Conservation (phyloP, 2,113 vertebrate genomes). For the Barnardius zonarius region DNA sequence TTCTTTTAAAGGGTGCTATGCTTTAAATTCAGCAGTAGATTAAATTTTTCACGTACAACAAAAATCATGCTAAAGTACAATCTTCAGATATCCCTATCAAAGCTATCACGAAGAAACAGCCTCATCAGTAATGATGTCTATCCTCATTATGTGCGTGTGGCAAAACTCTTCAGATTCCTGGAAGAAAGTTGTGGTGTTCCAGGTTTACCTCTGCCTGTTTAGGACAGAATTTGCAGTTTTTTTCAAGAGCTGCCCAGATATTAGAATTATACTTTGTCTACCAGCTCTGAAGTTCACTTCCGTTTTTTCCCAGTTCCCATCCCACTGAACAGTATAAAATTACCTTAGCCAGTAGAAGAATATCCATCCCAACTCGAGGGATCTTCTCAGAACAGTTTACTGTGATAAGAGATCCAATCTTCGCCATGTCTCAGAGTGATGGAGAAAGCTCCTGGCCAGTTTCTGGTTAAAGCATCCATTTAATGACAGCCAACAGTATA, state of each 20-base stretch:
- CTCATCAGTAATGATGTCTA: background rate
- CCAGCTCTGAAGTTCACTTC: background rate
- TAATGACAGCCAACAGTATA: background rate
- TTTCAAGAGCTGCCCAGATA: background rate
- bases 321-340: background rate
- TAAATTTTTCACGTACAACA: background rate
- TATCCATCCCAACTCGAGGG: background rate
- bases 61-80: accelerated
- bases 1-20: background rate
- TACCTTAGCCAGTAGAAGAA: background rate
- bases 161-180: background rate
- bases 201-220: background rate
- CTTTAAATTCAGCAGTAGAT: background rate
- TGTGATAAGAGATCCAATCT: background rate
- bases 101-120: background rate
- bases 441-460: background rate
- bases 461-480: background rate
- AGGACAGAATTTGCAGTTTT: background rate
- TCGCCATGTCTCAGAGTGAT: background rate
- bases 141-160: accelerated
- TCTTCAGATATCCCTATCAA: background rate
- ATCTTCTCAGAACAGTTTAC: background rate
- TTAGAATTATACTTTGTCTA: background rate
- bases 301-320: background rate
- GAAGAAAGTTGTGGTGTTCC: background rate